Base-by-base conservation (phyloP, 2,888 invertebrate genomes). In the Meloe dianella region DNA sequence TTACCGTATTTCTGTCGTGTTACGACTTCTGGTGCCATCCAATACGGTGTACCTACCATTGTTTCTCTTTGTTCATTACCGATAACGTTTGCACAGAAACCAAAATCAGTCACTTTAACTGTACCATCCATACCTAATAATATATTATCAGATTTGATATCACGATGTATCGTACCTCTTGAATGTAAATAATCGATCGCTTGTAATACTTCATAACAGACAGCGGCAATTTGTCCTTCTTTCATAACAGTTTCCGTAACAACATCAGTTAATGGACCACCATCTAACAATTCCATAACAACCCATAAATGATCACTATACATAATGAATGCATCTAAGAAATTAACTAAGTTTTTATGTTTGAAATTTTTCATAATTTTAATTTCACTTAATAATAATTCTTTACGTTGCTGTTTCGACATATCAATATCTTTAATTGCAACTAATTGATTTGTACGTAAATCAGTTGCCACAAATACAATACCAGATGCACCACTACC, bases 21-120 rank as follows among this genome's bases (percentile, higher is more conserved):
- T 0, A 95, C 95, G 0, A 96, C 94, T 83, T 96, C 96, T 0
- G 97, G 97, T 0, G 97, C 96, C 97, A 98, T 98, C 98, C 97
- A 97, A 79, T 96, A 97, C 0, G 97, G 97, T 0, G 97, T 97
- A n/a, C 97, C 97, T 0, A 97, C 97, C 95, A 97, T 95, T 0
- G 97, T 97, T 80, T 95, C 94, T n/a, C 96, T 86, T 82, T 98
- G 97, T 78, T 96, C 94, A 75, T 96, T 97, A 0, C 94, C 95
- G 54, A 93, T 91, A 63, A 98, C 94, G 81, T 98, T 98, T 3
- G 98, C 98, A 85, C 97, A 98, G 85, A 98, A 98, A 9, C 98
- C 98, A 84, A 98, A 98, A 84, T 98, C 98, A 0, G 95, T 96
- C 0, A 96, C 94, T 86, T 96, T 96, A 0, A 96, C 95, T 0